Evolutionary conservation across 2,113 vertebrate genomes (phyloP), one percentile per base, ranked within the genome.

Genomic region (Elgaria multicarinata): DNA sequence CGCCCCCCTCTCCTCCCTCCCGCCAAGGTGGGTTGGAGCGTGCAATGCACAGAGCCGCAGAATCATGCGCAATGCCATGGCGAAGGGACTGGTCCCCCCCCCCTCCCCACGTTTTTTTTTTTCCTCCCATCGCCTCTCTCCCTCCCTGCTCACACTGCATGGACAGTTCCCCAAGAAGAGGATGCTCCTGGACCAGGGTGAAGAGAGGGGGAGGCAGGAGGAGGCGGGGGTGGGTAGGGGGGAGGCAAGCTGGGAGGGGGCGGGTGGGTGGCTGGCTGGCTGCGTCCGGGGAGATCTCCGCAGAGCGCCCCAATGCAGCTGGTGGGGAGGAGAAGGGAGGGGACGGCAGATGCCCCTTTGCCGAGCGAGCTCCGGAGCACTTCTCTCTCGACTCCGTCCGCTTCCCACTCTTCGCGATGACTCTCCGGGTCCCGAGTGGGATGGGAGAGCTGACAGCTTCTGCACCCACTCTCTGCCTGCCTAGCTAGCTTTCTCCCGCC

Each of bases 21-120:
- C 97, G 42, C 98, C 98, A 99, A 98, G 98, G 98, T 98, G 98
- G 98, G 98, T 98, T 98, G 98, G 97, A 97, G 98, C 97, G 98
- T 97, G 97, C 97, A 95, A 96, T 96, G 98, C 97, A 96, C 97
- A 96, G 98, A 98, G 97, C 98, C 98, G 98, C 99, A 99, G 98
- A 98, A 98, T 99, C 98, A 98, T 99, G 99, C 98, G 98, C 98
- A 99, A 96, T 98, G 98, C 98, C 96, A 84, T 88, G 94, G 92
- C 93, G 90, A 1, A 26, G 89, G 89, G 85, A 81, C 72, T 71
- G 93, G 80, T 78, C 86, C 78, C 50, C 12, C 4, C 36, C 42
- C 33, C 0, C 2, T 1, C 64, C 46, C 46, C 46, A n/a, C n/a
- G n/a, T n/a, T n/a, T n/a, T n/a, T n/a, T n/a, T n/a, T n/a, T 5